Evolutionary conservation across 2,888 invertebrate genomes (phyloP).

Genomic region (Torymus aiolomorphi): DNA sequence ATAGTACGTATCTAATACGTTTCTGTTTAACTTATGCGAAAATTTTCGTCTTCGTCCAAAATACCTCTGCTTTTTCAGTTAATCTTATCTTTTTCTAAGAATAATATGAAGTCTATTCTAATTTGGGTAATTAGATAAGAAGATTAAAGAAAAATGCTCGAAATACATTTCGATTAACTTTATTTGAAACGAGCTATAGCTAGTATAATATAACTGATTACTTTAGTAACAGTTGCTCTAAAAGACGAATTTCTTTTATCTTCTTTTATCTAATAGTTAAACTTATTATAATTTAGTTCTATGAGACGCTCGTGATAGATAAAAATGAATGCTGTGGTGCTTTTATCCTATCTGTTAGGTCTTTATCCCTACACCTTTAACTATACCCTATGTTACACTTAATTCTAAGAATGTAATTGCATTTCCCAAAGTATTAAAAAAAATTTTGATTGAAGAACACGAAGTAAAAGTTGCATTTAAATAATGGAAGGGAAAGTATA

Average conservation of each 20-base stretch:
- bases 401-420: constrained; percentile 42
- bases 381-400: constrained; percentile 46
- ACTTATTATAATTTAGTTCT: constrained; percentile 51
- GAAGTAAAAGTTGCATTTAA: no score
- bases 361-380: constrained; percentile 54
- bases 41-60: constrained; percentile 71
- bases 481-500: no score
- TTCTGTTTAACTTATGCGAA: constrained; percentile 59
- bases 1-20: constrained; percentile 57
- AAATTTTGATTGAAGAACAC: no score
- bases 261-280: constrained; percentile 63
- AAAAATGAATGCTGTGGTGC: constrained; percentile 70
- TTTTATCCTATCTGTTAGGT: constrained; percentile 67
- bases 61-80: constrained; percentile 76
- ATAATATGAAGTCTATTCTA: constrained; percentile 47
- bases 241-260: constrained; percentile 60
- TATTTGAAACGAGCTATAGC: not conserved
- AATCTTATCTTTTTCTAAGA: constrained; percentile 61
- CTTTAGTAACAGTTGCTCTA: constrained; percentile 24
- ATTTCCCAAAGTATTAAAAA: not conserved
- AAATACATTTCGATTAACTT: not conserved
- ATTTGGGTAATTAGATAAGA: constrained; percentile 58
- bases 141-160: constrained; percentile 66
- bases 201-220: not conserved
- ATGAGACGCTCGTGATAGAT: constrained; percentile 66